phyloP scores from a whole-genome alignment of 1,140 invertebrate genomes.

The Periplaneta americana region DNA sequence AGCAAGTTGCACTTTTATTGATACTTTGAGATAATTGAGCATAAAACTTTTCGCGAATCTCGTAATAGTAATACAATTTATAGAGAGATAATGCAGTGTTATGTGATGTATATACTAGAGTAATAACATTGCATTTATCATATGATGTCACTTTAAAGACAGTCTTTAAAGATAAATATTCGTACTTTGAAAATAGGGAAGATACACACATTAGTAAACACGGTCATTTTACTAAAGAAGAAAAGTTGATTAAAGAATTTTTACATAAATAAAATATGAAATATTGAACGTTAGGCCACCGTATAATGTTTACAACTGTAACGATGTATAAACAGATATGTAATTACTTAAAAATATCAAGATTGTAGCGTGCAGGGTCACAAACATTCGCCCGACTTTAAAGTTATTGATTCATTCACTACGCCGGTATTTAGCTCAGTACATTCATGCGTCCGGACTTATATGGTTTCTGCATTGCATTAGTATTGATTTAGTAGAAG shows the following conservation, averaged over 20 bases:
- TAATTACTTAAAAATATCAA: too few relatives aligned
- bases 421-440: neutral
- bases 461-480: neutral
- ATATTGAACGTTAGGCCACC: neutral
- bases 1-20: constrained; percentile 3
- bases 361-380: too few relatives aligned
- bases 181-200: neutral
- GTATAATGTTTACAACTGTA: neutral
- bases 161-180: neutral
- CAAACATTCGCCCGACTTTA: neutral
- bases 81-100: neutral
- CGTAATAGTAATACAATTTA: constrained; percentile 6
- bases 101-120: neutral
- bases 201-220: neutral
- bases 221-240: neutral
- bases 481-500: constrained; percentile 14
- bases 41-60: constrained; percentile 20
- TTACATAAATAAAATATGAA: neutral
- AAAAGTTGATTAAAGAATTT: neutral
- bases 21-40: constrained; percentile 16
- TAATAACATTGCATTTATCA: neutral
- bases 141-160: too few relatives aligned
- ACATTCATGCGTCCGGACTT: neutral
- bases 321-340: too few relatives aligned
- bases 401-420: neutral